Evolutionary conservation across 1,140 invertebrate species (phyloP), one percentile per base, ranked within the genome.

Genomic region (Phenacoccus solenopsis): DNA sequence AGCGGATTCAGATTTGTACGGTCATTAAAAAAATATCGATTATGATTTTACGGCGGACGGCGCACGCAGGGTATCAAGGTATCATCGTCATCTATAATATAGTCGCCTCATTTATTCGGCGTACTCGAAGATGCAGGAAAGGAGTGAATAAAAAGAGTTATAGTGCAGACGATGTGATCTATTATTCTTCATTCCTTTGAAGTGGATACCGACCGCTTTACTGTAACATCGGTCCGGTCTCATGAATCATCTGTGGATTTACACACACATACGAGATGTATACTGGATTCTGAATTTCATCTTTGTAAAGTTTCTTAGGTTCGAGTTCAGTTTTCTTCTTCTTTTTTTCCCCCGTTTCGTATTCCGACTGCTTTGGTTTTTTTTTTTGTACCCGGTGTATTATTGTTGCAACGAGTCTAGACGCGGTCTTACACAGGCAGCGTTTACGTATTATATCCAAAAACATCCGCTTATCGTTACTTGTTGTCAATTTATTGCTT

Each of bases 401-500:
- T 64, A 64, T 64, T 64, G 25, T 64, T 64, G 38, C 3, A 2
- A 49, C 16, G 38, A 64, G 59, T 64, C 25, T 24, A 64, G 21
- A 64, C 59, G 1, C 4, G 25, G 25, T 27, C 59, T 25, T 64
- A 27, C 32, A 38, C 9, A 38, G 22, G 25, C 20, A 10, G 38
- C 38, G 38, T n/a, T 49, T 49, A 49, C 20, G 20, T 49, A n/a
- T n/a, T n/a, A 38, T 24, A 64, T 25, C 21, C 21, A 64, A 64
- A 64, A 64, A 64, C 59, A 64, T 64, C 59, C 59, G 59, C 25
- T 64, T 64, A 64, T 64, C 59, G 59, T 64, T 64, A 64, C 59
- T 64, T 64, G 25, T 64, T 64, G 59, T 64, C 59, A 64, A 64
- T 64, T 64, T 64, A 64, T 64, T 64, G 25, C 25, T 25, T 64